Conservation (phyloP, 2,113 vertebrate genomes). For the Collichthys lucidus region DNA sequence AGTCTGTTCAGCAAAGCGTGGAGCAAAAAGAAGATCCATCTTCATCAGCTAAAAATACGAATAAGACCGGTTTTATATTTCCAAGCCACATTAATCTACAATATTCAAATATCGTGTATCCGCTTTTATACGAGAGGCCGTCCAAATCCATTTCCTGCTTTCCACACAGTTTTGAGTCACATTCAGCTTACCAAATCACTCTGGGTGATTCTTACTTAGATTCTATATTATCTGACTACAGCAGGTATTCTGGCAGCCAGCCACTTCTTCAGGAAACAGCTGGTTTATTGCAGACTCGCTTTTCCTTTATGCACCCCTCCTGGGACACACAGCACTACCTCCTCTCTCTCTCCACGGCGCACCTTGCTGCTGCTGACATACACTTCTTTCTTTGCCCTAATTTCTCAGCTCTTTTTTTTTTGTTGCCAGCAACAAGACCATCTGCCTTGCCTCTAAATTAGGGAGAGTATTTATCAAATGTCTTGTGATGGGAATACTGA, state of each 20-base stretch:
- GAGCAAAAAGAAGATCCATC: background rate
- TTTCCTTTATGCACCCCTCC: conserved; percentile 42
- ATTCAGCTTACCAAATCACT: background rate
- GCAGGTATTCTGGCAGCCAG: conserved; percentile 44
- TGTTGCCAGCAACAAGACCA: conserved; percentile 45
- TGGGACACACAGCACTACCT: conserved; percentile 44
- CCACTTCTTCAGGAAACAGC: conserved; percentile 62
- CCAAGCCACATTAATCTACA: background rate
- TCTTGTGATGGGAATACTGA: conserved; percentile 45
- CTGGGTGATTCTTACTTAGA: conserved; percentile 2
- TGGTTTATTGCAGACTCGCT: conserved; percentile 52
- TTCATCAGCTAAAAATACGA: conserved; percentile 5
- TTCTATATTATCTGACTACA: conserved; percentile 11
- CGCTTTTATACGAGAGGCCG: background rate
- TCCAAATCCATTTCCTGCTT: background rate
- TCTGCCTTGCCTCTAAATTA: conserved; percentile 65
- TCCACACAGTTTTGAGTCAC: background rate
- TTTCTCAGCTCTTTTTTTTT: conserved; percentile 37
- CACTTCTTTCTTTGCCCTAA: conserved; percentile 51
- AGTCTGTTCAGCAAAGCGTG: conserved; percentile 18
- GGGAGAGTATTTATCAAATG: conserved; percentile 56
- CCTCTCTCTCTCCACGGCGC: conserved; percentile 17
- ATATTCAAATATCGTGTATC: background rate
- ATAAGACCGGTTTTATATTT: conserved; percentile 22
- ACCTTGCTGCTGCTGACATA: conserved; percentile 54